A percentile compares a stretch with the other conserved stretches of the same genome.
These are phyloP conservation scores for Oryzias curvinotus DNA, from an alignment of 2,113 vertebrate genomes.

Conservation along the genomic window DNA sequence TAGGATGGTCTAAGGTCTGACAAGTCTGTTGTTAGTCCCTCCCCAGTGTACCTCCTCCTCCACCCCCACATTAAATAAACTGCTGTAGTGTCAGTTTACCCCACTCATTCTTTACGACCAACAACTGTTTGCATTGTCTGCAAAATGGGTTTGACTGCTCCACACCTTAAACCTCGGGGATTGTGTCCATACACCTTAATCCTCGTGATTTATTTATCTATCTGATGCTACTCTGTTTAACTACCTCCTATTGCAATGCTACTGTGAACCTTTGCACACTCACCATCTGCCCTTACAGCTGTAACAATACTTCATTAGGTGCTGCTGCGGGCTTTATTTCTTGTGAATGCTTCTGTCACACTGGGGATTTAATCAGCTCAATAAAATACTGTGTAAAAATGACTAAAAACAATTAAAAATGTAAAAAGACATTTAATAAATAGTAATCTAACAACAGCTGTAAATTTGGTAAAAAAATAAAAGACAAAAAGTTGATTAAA, in stretches of 20 bases:
- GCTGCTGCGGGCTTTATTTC: slow-evolving; percentile 13
- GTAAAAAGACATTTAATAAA: too few relatives aligned
- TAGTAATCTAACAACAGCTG: too few relatives aligned
- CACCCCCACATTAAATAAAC: not conserved
- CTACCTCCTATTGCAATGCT: slow-evolving; percentile 48
- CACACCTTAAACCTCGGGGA: slow-evolving; percentile 38
- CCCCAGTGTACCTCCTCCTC: not conserved
- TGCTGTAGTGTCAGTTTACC: slow-evolving; percentile 9
- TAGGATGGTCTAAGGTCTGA: too few relatives aligned
- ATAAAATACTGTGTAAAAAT: too few relatives aligned
- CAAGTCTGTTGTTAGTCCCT: too few relatives aligned
- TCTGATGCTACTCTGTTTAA: slow-evolving; percentile 45
- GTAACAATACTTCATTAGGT: slow-evolving; percentile 46
- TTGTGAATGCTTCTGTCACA: too few relatives aligned
- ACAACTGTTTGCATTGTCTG: slow-evolving; percentile 47
- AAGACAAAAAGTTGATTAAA: too few relatives aligned
- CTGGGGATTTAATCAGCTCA: too few relatives aligned
- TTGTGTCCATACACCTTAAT: slow-evolving; percentile 47
- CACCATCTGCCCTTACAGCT: slow-evolving; percentile 57
- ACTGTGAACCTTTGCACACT: slow-evolving; percentile 41
- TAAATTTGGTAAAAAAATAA: too few relatives aligned
- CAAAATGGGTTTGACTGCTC: slow-evolving; percentile 44
- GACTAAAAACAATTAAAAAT: too few relatives aligned
- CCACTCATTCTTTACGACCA: slow-evolving; percentile 21
- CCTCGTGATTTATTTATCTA: slow-evolving; percentile 64